Evolutionary conservation across 1,140 invertebrate genomes (phyloP), one percentile per base, ranked within the genome.

Genomic region (Euglossa dilemma): DNA sequence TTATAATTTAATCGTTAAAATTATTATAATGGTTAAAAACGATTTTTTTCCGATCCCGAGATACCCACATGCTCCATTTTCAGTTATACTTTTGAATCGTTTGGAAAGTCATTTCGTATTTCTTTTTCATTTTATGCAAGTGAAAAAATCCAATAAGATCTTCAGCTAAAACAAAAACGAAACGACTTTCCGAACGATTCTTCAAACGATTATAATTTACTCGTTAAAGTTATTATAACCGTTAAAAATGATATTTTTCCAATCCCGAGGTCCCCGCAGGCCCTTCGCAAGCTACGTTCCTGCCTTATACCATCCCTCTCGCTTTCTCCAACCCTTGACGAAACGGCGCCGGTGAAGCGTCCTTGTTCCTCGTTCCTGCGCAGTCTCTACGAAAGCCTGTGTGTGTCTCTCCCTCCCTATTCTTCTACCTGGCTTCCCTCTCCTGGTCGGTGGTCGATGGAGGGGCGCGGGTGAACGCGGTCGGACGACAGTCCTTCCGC

Each of bases 401-500:
- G n/a, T n/a, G n/a, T 71, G 36, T 36, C 63, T 52, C 54, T 25
- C 23, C 45, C 69, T 36, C 56, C 59, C 61, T 12, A 25, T 71
- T 45, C 20, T 28, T 4, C 81, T 72, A 69, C 45, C 83, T 85
- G 78, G 61, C 73, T 87, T 71, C 80, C 63, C 67, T 70, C 54
- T n/a, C 45, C 36, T 23, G 25, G 18, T n/a, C 28, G 16, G 56
- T 61, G 52, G 47, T 52, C 54, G 79, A 66, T 80, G 85, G 88
- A 56, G 86, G 81, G 90, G 82, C 67, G 80, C 69, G 83, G 80
- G 80, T 47, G 78, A 90, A 61, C 79, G 85, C 81, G 69, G 63
- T 74, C 75, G 69, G 71, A 80, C 82, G 89, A 89, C 90, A 91
- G 90, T 92, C 90, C 88, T 91, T 87, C 90, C 85, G 89, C 84